Conservation (phyloP, 2,113 vertebrate genomes). For the Cebus imitator region DNA sequence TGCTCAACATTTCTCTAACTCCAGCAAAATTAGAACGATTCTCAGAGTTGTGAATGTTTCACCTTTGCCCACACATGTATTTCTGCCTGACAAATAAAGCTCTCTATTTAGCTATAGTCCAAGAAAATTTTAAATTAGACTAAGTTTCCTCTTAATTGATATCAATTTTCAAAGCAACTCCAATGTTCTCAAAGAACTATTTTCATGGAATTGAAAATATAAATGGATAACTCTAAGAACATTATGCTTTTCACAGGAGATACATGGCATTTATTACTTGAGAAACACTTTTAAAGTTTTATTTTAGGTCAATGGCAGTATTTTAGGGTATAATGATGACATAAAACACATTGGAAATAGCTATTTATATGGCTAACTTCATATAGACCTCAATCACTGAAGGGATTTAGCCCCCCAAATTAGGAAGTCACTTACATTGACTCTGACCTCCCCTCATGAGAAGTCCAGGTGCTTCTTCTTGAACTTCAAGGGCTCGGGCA, state of each 20-base stretch:
- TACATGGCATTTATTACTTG: not conserved
- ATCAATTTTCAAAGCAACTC: not conserved
- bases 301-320: not conserved
- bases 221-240: not conserved
- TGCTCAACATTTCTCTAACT: not conserved
- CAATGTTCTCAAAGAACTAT: not conserved
- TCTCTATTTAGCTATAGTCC: not conserved
- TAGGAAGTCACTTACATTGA: conserved; percentile 66
- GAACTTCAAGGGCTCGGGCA: conserved; percentile 46
- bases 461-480: conserved; percentile 59
- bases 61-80: not conserved
- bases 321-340: not conserved
- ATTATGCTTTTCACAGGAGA: not conserved
- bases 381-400: not conserved
- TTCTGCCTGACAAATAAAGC: not conserved
- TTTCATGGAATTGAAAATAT: conserved; percentile 6
- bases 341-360: not conserved
- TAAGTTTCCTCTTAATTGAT: not conserved
- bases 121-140: not conserved
- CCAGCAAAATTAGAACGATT: not conserved
- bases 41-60: not conserved
- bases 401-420: conserved; percentile 33
- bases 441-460: conserved; percentile 63
- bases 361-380: not conserved
- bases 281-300: not conserved